Evolutionary conservation across 2,113 vertebrate genomes (phyloP).

Genomic region (Catharus minimus): DNA sequence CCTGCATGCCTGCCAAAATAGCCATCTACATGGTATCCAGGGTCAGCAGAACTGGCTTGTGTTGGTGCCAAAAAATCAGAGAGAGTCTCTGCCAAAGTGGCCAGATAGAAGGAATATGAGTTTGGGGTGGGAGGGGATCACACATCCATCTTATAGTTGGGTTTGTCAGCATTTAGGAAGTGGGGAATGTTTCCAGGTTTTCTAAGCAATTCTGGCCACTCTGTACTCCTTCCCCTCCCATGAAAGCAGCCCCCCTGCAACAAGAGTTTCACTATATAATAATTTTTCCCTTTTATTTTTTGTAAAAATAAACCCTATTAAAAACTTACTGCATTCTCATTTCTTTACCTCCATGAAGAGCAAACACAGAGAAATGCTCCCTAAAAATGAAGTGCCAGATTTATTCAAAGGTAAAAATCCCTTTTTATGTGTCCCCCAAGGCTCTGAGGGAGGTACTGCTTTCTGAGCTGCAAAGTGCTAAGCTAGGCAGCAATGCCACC

Average conservation of each 20-base stretch:
- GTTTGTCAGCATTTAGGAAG: not conserved
- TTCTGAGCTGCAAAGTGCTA: not conserved
- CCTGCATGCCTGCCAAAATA: not conserved
- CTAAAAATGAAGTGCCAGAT: accelerated
- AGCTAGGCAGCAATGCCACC: not conserved
- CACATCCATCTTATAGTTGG: not conserved
- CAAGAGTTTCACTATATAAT: not conserved
- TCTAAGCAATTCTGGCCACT: not conserved
- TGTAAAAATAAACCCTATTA: not conserved
- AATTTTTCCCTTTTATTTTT: not conserved
- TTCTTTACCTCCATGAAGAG: slow-evolving; percentile 1
- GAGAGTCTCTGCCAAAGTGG: not conserved
- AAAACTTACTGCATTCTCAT: not conserved
- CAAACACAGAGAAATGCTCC: not conserved
- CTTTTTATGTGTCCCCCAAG: not conserved
- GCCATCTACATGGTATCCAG: not conserved
- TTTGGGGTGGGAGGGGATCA: not conserved
- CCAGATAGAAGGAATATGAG: not conserved
- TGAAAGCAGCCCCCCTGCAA: not conserved
- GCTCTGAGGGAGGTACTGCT: not conserved
- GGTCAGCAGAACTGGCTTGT: not conserved
- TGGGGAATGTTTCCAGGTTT: not conserved
- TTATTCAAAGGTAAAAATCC: slow-evolving; percentile 32
- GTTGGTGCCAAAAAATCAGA: not conserved
- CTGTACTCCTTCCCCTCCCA: not conserved